Conservation (phyloP, 2,113 vertebrate genomes). For the Leptosomus discolor region DNA sequence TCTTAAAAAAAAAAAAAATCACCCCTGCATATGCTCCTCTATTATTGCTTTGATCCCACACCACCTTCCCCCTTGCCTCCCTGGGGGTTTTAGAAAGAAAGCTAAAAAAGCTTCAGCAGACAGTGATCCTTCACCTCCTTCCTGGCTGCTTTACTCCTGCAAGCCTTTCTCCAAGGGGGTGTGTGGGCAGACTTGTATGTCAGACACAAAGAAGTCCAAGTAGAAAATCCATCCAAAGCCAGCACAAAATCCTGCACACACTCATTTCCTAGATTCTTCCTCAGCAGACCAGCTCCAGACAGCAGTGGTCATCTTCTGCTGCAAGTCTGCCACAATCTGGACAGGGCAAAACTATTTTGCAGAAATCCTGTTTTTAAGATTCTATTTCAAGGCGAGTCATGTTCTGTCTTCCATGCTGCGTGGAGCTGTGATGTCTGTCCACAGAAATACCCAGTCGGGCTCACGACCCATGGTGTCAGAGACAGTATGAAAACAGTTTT, state of each 20-base stretch:
- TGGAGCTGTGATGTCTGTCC: constrained; percentile 18
- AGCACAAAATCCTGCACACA: not conserved
- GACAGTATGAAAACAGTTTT: not conserved
- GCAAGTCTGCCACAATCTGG: not conserved
- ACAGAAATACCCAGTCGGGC: not conserved
- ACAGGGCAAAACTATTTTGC: not conserved
- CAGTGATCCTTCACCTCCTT: constrained; percentile 13
- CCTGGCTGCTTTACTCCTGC: not conserved
- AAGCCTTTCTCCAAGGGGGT: not conserved
- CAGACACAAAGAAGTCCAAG: not conserved
- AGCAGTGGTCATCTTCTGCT: not conserved
- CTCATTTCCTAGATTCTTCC: not conserved
- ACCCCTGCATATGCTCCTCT: not conserved
- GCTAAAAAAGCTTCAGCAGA: constrained; percentile 5
- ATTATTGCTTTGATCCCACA: constrained; percentile 19
- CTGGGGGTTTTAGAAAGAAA: not conserved
- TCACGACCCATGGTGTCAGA: not conserved
- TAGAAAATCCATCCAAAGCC: not conserved
- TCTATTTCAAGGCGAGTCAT: not conserved
- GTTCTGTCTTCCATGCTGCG: not conserved
- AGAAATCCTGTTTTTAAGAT: not conserved
- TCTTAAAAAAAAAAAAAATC: not conserved
- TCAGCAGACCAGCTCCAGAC: not conserved
- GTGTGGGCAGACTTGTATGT: not conserved
- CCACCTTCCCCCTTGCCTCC: not conserved